Evolutionary conservation across 2,797 vertebrate species (phyloP), one percentile per base, ranked within the genome.

Genomic region (Enteromius fasciolatus): DNA sequence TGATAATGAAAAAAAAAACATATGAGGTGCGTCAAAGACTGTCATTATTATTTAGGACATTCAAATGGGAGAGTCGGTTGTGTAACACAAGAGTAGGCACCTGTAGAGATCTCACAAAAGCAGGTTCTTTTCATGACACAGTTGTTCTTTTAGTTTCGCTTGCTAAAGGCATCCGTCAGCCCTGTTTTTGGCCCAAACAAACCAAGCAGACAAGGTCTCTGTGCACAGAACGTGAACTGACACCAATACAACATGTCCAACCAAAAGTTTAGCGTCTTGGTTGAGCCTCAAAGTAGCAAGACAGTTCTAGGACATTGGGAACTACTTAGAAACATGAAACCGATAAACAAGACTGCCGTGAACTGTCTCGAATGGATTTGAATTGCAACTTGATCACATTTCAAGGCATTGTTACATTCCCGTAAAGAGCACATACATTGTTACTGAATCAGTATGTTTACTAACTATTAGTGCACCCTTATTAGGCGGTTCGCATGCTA

Each of bases 371-470:
- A 83, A 68, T 61, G 15, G 7, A 78, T 48, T 41, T 48, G 44
- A 68, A 82, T 14, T 23, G 54, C 61, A 79, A 82, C 20, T 3
- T 64, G 28, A 66, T 33, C 50, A 69, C 20, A 54, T 84, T 66
- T 64, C 85, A 82, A 61, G 68, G 31, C 74, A 69, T 76, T 66
- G 74, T 33, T 74, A 78, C 82, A 76, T 61, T 74, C 50, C 36
- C 75, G 83, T 72, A 81, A 86, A 82, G 84, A 81, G 68, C 68
- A 83, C 54, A 78, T 59, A 66, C 25, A 82, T n/a, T 67, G 23
- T 67, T 74, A 68, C 59, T 66, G 68, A 64, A 66, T 59, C 39
- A 75, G 79, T 31, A 70, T 78, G 70, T 64, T 73, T 54, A 77
- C 75, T 84, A 66, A 73, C 50, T 82, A 77, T 80, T 77, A 81